Evolutionary conservation across 2,888 invertebrate genomes (phyloP), one percentile per base, ranked within the genome.

Genomic region (Lasioglossum pauxillum): DNA sequence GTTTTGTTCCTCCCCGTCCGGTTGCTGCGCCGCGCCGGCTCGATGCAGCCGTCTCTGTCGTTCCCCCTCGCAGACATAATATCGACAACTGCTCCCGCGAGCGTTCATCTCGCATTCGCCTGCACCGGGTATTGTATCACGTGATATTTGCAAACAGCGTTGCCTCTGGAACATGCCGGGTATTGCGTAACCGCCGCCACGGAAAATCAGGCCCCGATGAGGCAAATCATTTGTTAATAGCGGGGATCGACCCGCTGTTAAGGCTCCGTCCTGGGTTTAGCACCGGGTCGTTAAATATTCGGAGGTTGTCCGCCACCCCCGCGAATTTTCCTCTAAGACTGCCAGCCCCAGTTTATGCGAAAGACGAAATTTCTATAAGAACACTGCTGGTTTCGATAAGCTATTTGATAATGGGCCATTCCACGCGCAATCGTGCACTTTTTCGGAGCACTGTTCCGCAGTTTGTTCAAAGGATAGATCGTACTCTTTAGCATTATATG

Each of bases 71-170:
- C 85, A 81, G 88, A 87, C 84, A 81, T 89, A 89, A 88, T 90
- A 90, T 90, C 90, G 89, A 87, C 87, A 85, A 89, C 82, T 80
- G 78, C 76, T 84, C 76, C 79, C 78, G 78, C 80, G 80, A 85
- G 87, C 87, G 85, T 87, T 83, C 85, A 82, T 82, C 85, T 85
- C 85, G 80, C 75, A 73, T 80, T 78, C 80, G 80, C 71, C 53
- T 27, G 80, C 67, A 73, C 53, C 41, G 74, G 57, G 75, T 82
- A 84, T 88, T 84, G 85, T 87, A 83, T 84, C 82, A 77, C 72
- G 84, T 82, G 90, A 90, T 90, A 87, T 90, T 90, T 84, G 88
- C 83, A 71, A 84, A 74, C 57, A 41, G 38, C 53, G 77, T 49
- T 49, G 78, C 77, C 41, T 44, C 60, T n/a, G 57, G 57, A 69